Evolutionary conservation across 2,113 vertebrate genomes (phyloP), one percentile per base, ranked within the genome.

Genomic region (Malurus cyaneus): DNA sequence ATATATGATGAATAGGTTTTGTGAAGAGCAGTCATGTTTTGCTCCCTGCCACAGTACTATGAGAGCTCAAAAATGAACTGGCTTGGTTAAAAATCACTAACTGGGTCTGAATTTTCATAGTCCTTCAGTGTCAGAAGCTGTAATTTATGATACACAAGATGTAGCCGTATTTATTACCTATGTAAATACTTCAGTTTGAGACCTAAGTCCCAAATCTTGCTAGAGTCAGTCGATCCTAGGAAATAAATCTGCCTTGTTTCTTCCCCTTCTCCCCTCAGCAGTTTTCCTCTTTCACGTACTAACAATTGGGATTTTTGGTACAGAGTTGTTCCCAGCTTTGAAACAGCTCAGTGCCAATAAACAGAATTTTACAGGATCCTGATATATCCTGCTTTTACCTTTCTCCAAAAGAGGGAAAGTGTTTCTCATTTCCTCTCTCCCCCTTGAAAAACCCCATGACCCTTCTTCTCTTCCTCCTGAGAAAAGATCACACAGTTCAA

Each of bases 371-470:
- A 86, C 86, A 84, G 90, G 90, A 96, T 96, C 86, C 80, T 90
- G 60, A 69, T 88, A 95, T 88, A 96, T 97, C 93, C 93, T 95
- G 94, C 94, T 97, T 96, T 96, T 96, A 97, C 94, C 90, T 95
- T 95, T 94, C 83, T 95, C 95, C 82, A 64, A 88, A 88, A 88
- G 64, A 94, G 86, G 61, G 95, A 96, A 94, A 96, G 95, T 95
- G 88, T 72, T 96, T 88, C 96, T 93, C 89, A 92, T 96, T 95
- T 96, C 96, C 95, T 96, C 59, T 88, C 86, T 92, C 66, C 65
- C 65, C 65, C 31, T 79, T 0, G 1, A 72, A 89, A 95, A 92
- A 78, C 64, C 76, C 53, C 69, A 78, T 94, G 90, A 92, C 83
- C 94, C 86, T 71, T 92, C 53, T 72, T 93, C 92, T 93, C 73